phyloP scores from a whole-genome alignment of 2,888 invertebrate species.

The Leistus spinibarbis region DNA sequence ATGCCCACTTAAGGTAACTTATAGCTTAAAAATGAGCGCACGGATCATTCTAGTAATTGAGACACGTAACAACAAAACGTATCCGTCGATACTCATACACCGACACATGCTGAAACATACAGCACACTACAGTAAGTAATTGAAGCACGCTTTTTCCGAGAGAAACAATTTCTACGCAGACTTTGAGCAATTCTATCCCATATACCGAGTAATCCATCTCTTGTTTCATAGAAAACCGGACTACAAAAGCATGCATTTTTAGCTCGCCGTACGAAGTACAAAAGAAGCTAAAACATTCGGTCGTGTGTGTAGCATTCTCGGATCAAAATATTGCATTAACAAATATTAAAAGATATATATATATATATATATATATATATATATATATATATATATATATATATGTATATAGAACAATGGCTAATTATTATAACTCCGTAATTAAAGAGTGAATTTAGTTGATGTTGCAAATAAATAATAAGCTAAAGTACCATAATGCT shows the following conservation, averaged over 20 bases:
- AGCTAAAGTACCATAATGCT: constrained; percentile 20
- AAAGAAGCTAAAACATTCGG: no score
- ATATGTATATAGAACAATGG: no score
- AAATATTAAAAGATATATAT: no score
- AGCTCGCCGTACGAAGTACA: not conserved
- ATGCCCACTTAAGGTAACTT: constrained; percentile 22
- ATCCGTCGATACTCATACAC: no score
- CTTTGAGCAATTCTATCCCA: constrained; percentile 12
- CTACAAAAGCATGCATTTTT: not conserved
- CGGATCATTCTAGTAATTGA: constrained; percentile 28
- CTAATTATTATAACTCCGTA: no score
- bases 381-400: no score
- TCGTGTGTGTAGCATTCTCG: no score
- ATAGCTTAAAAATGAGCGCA: constrained; percentile 21
- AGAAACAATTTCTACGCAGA: not conserved
- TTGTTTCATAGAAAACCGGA: not conserved
- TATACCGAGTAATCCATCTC: not conserved
- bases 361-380: no score
- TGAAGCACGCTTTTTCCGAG: not conserved
- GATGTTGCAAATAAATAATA: constrained; percentile 5
- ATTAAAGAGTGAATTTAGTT: not conserved
- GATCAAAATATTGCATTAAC: no score
- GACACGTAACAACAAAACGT: constrained; percentile 31
- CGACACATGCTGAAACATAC: no score
- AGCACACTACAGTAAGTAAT: not conserved